Percentiles rank a stretch among this genome's conserved stretches.
These are phyloP conservation scores for Limnephilus lunatus DNA, from an alignment of 2,888 invertebrate species.

Conservation along the genomic window DNA sequence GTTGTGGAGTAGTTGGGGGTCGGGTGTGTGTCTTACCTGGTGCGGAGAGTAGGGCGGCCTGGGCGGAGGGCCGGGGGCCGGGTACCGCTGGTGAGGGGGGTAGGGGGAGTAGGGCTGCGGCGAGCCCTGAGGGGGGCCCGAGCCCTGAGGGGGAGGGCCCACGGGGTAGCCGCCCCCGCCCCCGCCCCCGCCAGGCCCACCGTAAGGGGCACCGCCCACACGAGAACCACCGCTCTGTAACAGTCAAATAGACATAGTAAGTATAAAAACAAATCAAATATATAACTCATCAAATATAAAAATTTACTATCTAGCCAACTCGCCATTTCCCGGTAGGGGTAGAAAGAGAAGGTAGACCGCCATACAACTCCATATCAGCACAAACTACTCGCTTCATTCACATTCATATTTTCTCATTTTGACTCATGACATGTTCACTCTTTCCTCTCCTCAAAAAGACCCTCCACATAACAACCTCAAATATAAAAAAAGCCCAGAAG, in stretches of 20 bases:
- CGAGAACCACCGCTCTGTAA: conserved; percentile 70
- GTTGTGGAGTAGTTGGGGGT: not conserved
- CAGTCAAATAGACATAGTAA: not conserved
- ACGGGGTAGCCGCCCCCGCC: conserved; percentile 64
- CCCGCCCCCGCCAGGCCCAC: conserved; percentile 46
- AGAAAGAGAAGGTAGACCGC: no score
- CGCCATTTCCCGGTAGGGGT: no score
- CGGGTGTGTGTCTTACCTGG: conserved; percentile 52
- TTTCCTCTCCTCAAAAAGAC: no score
- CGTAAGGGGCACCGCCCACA: conserved; percentile 68
- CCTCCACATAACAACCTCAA: no score
- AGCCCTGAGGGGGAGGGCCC: conserved; percentile 69
- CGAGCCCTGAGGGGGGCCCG: conserved; percentile 68
- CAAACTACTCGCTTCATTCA: no score
- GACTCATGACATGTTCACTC: no score
- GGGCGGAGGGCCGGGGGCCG: conserved; percentile 74
- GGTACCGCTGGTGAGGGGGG: conserved; percentile 78
- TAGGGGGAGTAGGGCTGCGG: conserved; percentile 74
- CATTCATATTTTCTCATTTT: no score
- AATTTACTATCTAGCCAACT: no score
- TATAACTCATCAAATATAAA: no score
- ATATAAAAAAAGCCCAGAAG: no score
- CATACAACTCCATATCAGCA: no score
- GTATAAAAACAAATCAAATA: not conserved
- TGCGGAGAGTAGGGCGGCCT: conserved; percentile 76